These are phyloP conservation scores for Caradrina clavipalpis DNA, from an alignment of 2,888 invertebrate species.

Conservation along the genomic window DNA sequence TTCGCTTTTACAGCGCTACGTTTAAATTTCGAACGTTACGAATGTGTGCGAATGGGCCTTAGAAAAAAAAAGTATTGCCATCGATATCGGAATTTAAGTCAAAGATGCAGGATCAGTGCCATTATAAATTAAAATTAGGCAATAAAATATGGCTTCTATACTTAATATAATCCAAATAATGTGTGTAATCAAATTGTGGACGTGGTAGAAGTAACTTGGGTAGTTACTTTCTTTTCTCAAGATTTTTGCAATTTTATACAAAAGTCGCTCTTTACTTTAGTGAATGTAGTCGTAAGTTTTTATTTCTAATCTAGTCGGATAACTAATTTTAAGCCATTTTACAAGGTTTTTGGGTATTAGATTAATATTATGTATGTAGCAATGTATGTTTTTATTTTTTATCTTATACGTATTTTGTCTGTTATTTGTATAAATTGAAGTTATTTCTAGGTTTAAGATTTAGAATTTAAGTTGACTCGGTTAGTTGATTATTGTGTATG, in stretches of 20 bases:
- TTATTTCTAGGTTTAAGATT: conserved; percentile 20
- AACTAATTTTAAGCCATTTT: conserved; percentile 63
- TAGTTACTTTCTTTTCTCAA: conserved; percentile 28
- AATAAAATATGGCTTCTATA: conserved; percentile 21
- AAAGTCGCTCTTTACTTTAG: conserved; percentile 33
- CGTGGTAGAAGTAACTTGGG: conserved; percentile 25
- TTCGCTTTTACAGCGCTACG: conserved; percentile 36
- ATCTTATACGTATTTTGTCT: conserved; percentile 42
- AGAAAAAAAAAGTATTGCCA: conserved; percentile 7
- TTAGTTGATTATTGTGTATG: conserved; percentile 13
- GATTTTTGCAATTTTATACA: conserved; percentile 69
- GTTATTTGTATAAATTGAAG: conserved; percentile 37
- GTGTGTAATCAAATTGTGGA: conserved; percentile 46
- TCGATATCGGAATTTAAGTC: conserved; percentile 1
- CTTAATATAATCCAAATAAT: not conserved
- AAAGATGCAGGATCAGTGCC: conserved; percentile 34
- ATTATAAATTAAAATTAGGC: conserved; percentile 26
- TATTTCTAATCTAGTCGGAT: conserved; percentile 64
- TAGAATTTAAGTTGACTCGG: conserved; percentile 2
- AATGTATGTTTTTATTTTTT: conserved; percentile 38
- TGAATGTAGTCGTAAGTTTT: conserved; percentile 59
- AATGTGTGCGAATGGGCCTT: conserved; percentile 9
- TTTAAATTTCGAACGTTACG: conserved; percentile 30
- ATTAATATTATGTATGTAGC: conserved; percentile 49
- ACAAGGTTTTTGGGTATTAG: conserved; percentile 71